phyloP scores from a whole-genome alignment of 2,113 vertebrate species.

The Rhodinocichla rosea region DNA sequence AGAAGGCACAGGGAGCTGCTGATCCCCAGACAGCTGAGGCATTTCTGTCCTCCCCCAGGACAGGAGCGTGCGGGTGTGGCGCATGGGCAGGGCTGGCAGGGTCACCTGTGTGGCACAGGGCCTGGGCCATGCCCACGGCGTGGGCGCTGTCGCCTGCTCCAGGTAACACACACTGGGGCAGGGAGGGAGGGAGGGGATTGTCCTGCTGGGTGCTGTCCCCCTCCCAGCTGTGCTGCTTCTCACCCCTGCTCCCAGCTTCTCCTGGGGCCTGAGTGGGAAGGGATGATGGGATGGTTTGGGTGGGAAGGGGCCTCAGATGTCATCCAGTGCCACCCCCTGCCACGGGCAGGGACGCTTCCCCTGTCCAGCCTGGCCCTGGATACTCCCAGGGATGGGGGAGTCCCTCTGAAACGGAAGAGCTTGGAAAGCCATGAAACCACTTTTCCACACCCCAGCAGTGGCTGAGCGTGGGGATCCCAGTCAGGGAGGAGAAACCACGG shows the following conservation, averaged over 20 bases:
- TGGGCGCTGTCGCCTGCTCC: conserved; percentile 88
- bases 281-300: neutral
- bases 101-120: conserved; percentile 87
- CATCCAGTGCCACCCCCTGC: neutral
- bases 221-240: neutral
- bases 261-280: accelerated
- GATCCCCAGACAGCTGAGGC: accelerated
- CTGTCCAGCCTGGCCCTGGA: neutral
- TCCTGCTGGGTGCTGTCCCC: neutral
- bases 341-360: neutral
- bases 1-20: accelerated
- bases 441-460: neutral
- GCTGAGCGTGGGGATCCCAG: neutral
- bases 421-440: neutral
- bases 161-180: conserved; percentile 68
- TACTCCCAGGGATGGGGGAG: neutral
- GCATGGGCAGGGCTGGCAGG: conserved; percentile 76
- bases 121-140: conserved; percentile 81
- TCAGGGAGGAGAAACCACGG: neutral
- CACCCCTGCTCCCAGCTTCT: neutral
- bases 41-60: conserved; percentile 71
- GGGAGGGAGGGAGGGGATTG: neutral
- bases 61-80: conserved; percentile 86
- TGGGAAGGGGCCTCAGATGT: neutral
- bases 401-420: neutral